Conservation (phyloP, 2,797 vertebrate species). For the Pangasius larnaudii region DNA sequence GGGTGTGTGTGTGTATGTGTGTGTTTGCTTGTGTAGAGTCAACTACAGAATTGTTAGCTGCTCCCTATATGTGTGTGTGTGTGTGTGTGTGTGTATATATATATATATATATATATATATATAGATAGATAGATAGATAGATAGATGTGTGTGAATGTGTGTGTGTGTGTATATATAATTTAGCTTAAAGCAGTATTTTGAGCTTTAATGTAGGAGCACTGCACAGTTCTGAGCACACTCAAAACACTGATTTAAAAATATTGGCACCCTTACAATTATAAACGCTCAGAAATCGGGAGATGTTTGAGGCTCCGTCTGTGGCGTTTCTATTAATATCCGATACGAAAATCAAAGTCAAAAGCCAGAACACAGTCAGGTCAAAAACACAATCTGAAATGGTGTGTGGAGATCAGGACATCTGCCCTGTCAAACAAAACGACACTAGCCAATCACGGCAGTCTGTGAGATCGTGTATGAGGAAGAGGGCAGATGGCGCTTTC, state of each 20-base stretch:
- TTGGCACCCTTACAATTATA: background rate
- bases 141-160: too few relatives aligned
- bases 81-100: background rate
- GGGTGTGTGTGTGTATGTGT: background rate
- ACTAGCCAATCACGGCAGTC: background rate
- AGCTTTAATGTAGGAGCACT: background rate
- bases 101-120: background rate
- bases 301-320: background rate
- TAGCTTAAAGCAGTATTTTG: background rate
- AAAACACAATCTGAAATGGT: background rate
- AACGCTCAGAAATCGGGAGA: too few relatives aligned
- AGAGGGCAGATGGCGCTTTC: background rate
- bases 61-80: background rate
- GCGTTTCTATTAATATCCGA: background rate
- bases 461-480: background rate
- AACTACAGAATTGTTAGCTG: background rate
- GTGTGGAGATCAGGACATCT: background rate
- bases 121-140: background rate
- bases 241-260: background rate
- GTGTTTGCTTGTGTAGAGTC: background rate
- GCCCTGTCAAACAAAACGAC: background rate
- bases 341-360: background rate
- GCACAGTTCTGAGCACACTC: background rate
- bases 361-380: background rate
- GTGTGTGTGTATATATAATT: background rate